Evolutionary conservation across 2,888 invertebrate species (phyloP).

Genomic region (Thereva unica): DNA sequence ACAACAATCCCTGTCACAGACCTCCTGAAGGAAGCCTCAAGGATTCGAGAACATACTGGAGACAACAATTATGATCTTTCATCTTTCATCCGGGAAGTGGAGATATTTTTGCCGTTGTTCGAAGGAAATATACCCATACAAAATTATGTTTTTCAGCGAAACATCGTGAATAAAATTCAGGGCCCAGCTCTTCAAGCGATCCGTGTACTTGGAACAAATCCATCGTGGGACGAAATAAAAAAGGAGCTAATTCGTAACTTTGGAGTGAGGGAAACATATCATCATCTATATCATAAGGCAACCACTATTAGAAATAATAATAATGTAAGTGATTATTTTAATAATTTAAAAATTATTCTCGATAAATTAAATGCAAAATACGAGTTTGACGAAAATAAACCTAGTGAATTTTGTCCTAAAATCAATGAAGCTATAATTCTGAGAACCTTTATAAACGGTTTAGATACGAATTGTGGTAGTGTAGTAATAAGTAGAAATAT

Average conservation of each 20-base stretch:
- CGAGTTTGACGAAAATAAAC: slow-evolving; percentile 39
- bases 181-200: slow-evolving; percentile 37
- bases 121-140: slow-evolving; percentile 3
- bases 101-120: slow-evolving; percentile 15
- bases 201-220: slow-evolving; percentile 37
- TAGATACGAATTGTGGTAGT: slow-evolving; percentile 37
- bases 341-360: slow-evolving; percentile 40
- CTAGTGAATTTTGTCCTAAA: slow-evolving; percentile 39
- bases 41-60: slow-evolving; percentile 9
- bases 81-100: slow-evolving; percentile 25
- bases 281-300: slow-evolving; percentile 36
- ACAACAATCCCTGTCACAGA: slow-evolving; percentile 8
- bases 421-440: slow-evolving; percentile 41
- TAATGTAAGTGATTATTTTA: slow-evolving; percentile 41
- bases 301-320: slow-evolving; percentile 28
- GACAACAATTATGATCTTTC: slow-evolving; percentile 5
- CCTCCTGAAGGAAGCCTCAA: slow-evolving; percentile 13
- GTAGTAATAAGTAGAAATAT: slow-evolving; percentile 41
- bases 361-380: slow-evolving; percentile 42
- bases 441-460: slow-evolving; percentile 40
- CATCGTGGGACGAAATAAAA: slow-evolving; percentile 39
- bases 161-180: slow-evolving; percentile 26
- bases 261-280: slow-evolving; percentile 37
- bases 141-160: slow-evolving; percentile 12
- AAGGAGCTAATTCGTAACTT: slow-evolving; percentile 37